Evolutionary conservation across 2,888 invertebrate genomes (phyloP).

Genomic region (Octodonta nipae): DNA sequence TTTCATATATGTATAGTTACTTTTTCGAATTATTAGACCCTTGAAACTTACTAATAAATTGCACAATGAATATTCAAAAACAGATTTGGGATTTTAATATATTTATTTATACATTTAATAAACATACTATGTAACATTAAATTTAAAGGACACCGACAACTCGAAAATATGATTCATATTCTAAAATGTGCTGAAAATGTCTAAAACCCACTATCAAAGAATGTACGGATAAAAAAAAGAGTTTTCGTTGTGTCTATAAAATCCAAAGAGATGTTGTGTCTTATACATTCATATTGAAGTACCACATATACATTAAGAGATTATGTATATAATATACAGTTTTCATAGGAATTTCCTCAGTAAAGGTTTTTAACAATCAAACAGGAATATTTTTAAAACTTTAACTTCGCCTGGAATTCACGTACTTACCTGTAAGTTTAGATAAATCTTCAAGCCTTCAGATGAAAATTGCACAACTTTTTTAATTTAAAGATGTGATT

Average conservation of each 20-base stretch:
- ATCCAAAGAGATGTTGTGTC: slow-evolving; percentile 15
- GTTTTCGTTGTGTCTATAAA: slow-evolving; percentile 22
- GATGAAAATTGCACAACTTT: too few species aligned
- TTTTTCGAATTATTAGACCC: too few species aligned
- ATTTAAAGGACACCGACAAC: slow-evolving; percentile 30
- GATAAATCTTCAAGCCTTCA: too few species aligned
- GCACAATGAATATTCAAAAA: background rate
- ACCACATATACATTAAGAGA: slow-evolving; percentile 13
- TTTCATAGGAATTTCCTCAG: too few species aligned
- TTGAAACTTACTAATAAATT: background rate
- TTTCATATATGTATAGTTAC: too few species aligned
- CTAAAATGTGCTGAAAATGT: slow-evolving; percentile 24
- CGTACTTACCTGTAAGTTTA: too few species aligned
- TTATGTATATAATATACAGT: slow-evolving; percentile 17
- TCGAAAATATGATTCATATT: slow-evolving; percentile 25
- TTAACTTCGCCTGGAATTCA: too few species aligned
- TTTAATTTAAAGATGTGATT: too few species aligned
- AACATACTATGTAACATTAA: slow-evolving; percentile 32
- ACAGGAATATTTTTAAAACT: too few species aligned
- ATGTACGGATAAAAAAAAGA: slow-evolving; percentile 17
- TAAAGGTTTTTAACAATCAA: too few species aligned
- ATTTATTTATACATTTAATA: slow-evolving; percentile 29
- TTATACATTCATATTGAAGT: slow-evolving; percentile 14
- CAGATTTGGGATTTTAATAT: slow-evolving; percentile 12
- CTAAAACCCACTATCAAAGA: slow-evolving; percentile 19